Percentiles rank a stretch among this genome's conserved stretches.
These are phyloP conservation scores for Stratiolaelaps scimitus DNA, from an alignment of 1,140 invertebrate genomes.

Conservation along the genomic window DNA sequence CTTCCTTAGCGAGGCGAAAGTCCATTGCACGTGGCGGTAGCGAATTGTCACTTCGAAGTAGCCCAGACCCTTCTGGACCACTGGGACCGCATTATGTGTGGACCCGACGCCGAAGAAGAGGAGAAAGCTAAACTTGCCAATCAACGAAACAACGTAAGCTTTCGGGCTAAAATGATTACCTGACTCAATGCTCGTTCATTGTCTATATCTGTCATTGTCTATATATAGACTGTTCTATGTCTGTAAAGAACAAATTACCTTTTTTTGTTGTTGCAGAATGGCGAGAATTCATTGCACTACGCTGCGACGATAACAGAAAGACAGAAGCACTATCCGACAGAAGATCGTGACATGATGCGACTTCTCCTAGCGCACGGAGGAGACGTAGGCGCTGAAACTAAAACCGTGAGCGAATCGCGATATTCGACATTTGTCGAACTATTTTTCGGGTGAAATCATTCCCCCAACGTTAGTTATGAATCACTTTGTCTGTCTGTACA, in stretches of 20 bases:
- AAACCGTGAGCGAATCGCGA: constrained; percentile 51
- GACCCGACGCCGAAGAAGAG: constrained; percentile 33
- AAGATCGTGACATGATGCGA: constrained; percentile 78
- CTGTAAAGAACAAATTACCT: constrained; percentile 13
- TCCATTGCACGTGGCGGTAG: constrained; percentile 45
- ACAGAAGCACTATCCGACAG: constrained; percentile 50
- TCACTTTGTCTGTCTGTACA: too few species aligned
- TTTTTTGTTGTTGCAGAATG: constrained; percentile 50
- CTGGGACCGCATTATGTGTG: constrained; percentile 32
- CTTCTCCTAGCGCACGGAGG: constrained; percentile 75
- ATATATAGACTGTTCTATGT: neutral
- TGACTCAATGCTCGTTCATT: neutral
- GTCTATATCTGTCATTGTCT: too few species aligned
- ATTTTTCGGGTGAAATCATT: too few species aligned
- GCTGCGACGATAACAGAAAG: constrained; percentile 44
- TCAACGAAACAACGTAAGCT: constrained; percentile 43
- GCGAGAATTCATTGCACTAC: constrained; percentile 82
- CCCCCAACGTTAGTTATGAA: too few species aligned
- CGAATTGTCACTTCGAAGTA: constrained; percentile 45
- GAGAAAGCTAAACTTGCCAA: constrained; percentile 41
- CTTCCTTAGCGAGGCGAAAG: constrained; percentile 45
- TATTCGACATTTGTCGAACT: too few species aligned
- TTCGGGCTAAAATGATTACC: neutral
- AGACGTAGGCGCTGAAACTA: constrained; percentile 69
- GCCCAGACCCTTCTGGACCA: constrained; percentile 41